Conservation (phyloP, 2,113 vertebrate genomes). For the Bambusicola thoracicus region DNA sequence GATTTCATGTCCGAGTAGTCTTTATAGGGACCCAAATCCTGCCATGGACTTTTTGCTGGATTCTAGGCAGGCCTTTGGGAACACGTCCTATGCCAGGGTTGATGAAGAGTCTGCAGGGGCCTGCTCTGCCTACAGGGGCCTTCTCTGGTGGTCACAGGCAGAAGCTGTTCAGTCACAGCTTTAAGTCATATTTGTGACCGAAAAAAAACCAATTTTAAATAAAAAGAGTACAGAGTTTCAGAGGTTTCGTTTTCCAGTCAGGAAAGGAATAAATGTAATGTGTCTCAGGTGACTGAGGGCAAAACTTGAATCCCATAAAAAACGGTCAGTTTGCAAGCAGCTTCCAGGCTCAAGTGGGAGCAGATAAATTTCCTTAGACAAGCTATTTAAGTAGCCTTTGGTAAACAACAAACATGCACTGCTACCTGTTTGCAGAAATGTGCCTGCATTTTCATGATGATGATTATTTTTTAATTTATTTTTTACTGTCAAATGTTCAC, state of each 20-base stretch:
- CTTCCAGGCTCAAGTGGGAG: neutral
- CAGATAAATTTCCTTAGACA: neutral
- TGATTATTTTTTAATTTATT: neutral
- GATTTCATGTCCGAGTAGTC: rapidly evolving
- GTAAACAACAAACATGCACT: neutral
- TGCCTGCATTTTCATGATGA: neutral
- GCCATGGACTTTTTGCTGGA: neutral
- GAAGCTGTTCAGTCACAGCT: neutral
- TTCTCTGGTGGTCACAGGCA: neutral
- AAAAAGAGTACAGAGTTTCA: neutral
- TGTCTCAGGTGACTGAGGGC: neutral
- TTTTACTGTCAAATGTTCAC: neutral
- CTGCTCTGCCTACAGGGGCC: neutral
- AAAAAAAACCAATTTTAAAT: neutral
- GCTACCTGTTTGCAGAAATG: neutral
- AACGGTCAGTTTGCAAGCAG: neutral
- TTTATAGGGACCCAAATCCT: neutral
- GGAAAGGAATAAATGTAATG: neutral
- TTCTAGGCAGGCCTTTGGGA: neutral
- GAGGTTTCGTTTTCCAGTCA: neutral
- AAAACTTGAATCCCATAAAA: neutral
- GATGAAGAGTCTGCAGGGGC: neutral
- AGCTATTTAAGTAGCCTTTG: neutral
- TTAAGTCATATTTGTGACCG: neutral
- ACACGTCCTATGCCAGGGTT: neutral